Percentiles rank a stretch among this genome's conserved stretches.
Conservation (phyloP, 2,888 invertebrate species). For the Gastracanthus pulcherrimus region DNA sequence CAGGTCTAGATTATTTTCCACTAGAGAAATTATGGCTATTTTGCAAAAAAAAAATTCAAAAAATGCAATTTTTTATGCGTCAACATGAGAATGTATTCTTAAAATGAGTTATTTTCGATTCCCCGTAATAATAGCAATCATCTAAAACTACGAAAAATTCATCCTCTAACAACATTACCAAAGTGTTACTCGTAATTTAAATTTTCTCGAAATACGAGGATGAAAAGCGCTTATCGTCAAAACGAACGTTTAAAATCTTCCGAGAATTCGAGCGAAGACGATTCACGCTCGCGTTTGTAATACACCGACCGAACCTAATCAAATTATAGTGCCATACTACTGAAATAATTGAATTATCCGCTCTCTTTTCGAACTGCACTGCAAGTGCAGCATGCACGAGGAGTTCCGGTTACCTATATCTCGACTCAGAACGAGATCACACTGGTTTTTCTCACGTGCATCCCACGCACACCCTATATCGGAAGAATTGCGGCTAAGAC, state of each 20-base stretch:
- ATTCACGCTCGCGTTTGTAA: neutral
- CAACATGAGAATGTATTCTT: too few relatives aligned
- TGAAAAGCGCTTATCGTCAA: neutral
- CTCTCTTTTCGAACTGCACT: constrained; percentile 6
- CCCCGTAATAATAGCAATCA: neutral
- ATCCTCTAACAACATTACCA: too few relatives aligned
- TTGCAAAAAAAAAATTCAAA: too few relatives aligned
- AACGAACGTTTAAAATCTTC: neutral
- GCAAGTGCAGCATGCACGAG: too few relatives aligned
- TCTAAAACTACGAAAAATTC: too few relatives aligned
- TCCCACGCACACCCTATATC: neutral
- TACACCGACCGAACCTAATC: neutral
- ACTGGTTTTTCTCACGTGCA: neutral
- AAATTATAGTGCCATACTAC: constrained; percentile 5
- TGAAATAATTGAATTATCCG: constrained; percentile 30
- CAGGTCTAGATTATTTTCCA: too few relatives aligned
- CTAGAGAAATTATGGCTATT: too few relatives aligned
- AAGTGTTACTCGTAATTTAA: too few relatives aligned
- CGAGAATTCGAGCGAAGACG: neutral
- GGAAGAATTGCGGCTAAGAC: neutral
- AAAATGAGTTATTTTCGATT: neutral
- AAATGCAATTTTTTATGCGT: too few relatives aligned
- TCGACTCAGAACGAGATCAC: neutral
- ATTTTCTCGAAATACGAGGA: too few relatives aligned
- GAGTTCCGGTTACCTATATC: constrained; percentile 17